Base-by-base conservation (phyloP, 92 coral and sea anemone species). In the Isaurus tuberculatus region DNA sequence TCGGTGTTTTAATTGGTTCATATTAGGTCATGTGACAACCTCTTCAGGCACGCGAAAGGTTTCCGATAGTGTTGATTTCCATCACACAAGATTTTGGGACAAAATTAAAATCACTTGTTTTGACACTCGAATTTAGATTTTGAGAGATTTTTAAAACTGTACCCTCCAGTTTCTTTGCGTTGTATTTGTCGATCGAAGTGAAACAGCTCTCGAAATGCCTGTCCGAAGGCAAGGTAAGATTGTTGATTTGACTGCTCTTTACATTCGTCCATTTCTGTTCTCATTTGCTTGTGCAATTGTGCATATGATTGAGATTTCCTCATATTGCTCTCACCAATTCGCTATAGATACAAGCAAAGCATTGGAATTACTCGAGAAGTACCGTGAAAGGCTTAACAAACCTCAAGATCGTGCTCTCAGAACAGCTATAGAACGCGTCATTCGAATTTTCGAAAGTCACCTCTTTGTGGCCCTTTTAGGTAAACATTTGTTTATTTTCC, bases 371-470 rank as follows among this genome's bases (percentile, higher is more conserved):
- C 88, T 97, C 77, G 99, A 97, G 71, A 77, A 93, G 25, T 97
- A 97, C 86, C 97, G 93, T 40, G 97, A 95, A 66, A 91, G 91
- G 93, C 90, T 97, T 65, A 94, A 91, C 44, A 97, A 97, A 83
- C 99, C 99, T 0, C 99, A 97, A 36, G 99, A 97, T 79, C 88
- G 92, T 43, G 99, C 99, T 16, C 86, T 97, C 10, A 92, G 99
- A 30, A 88, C 94, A 10, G 99, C 99, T 33, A 97, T 97, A 55
- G 99, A 97, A 68, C 94, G 99, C 86, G 99, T 97, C 49, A 97
- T 97, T 63, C 89, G 99, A 67, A 97, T 97, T 79, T 96, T 96
- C 79, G 95, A 94, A 57, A 96, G 99, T 88, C 94, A 91, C 32
- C 92, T 96, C 55, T 96, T 96, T 73, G 86, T 92, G 63, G 97